Percentiles rank a stretch among this genome's conserved stretches.
phyloP scores from a whole-genome alignment of 2,797 vertebrate genomes.

The Nothura maculosa region DNA sequence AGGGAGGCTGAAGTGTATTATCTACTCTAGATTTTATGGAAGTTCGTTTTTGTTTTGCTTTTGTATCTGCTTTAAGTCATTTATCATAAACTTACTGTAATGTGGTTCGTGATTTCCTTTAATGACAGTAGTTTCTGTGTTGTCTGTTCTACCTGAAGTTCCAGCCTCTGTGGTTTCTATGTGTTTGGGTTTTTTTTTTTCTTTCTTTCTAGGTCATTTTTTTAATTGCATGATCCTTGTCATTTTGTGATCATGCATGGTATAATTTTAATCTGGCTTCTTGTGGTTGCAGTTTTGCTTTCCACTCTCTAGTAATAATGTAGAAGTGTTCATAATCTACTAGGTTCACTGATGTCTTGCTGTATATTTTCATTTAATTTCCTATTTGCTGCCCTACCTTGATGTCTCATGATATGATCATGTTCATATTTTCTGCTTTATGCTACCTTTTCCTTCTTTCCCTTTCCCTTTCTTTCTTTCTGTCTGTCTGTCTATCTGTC shows the following conservation, averaged over 20 bases:
- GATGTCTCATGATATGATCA: background rate
- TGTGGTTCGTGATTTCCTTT: background rate
- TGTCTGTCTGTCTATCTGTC: background rate
- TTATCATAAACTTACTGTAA: background rate
- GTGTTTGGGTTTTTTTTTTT: background rate
- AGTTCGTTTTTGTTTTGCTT: background rate
- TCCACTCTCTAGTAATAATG: background rate
- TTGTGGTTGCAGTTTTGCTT: conserved; percentile 2
- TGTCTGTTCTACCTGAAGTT: background rate
- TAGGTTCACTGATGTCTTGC: background rate
- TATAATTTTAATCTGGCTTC: conserved; percentile 6
- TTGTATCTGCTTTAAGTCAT: background rate
- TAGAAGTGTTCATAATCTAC: conserved; percentile 6
- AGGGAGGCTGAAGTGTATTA: background rate
- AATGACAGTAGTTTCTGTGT: background rate
- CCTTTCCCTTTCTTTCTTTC: background rate
- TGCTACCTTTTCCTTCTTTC: background rate
- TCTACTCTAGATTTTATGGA: background rate
- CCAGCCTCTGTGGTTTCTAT: background rate
- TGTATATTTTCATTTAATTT: conserved; percentile 55
- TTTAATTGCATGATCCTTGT: background rate
- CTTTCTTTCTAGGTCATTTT: background rate
- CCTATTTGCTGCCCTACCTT: conserved; percentile 24
- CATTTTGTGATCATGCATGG: background rate
- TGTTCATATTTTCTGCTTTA: background rate